Base-by-base conservation (phyloP, 2,797 vertebrate genomes). In the Bradypodion pumilum region DNA sequence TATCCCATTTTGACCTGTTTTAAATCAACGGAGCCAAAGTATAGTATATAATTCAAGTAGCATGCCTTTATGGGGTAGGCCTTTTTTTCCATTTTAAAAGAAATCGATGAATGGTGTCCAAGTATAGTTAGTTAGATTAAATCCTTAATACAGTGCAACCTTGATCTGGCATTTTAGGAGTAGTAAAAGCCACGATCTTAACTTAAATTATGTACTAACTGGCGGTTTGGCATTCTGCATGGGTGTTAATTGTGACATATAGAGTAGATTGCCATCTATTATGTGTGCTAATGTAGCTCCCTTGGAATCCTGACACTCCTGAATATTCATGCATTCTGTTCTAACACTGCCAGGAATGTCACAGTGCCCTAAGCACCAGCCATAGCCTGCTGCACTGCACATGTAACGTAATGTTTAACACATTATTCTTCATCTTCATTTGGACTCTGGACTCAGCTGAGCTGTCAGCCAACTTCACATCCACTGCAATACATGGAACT, bases 1-100 rank as follows among this genome's bases (percentile, higher is more conserved):
- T 95, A 90, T 74, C 85, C 93, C 89, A 90, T 91, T 85, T 91
- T 81, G 82, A 91, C 89, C 79, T 94, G 66, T 87, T 93, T 94
- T 89, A 93, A 93, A 92, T 92, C 74, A 87, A 29, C 83, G 65
- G 81, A 82, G 74, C 68, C 62, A 87, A 75, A 83, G 66, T 4
- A 0, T 89, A 76, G 85, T 87, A 66, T 77, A 40, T 74, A 68
- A 83, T 90, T 90, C 77, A 65, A 80, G 62, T 86, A 80, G 37
- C 37, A 49, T 73, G 12, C 83, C 1, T 90, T 68, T 88, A 62
- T 80, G 40, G 40, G 62, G 40, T 59, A 56, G 52, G 5, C 16
- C 16, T 56, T 56, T 56, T 87, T 63, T 85, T 85, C 81, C 73
- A 70, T 63, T 81, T 77, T 69, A 62, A 69, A 56, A 70, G 56